Base-by-base conservation (phyloP, 2,113 vertebrate genomes). In the Oreochromis spilurus region DNA sequence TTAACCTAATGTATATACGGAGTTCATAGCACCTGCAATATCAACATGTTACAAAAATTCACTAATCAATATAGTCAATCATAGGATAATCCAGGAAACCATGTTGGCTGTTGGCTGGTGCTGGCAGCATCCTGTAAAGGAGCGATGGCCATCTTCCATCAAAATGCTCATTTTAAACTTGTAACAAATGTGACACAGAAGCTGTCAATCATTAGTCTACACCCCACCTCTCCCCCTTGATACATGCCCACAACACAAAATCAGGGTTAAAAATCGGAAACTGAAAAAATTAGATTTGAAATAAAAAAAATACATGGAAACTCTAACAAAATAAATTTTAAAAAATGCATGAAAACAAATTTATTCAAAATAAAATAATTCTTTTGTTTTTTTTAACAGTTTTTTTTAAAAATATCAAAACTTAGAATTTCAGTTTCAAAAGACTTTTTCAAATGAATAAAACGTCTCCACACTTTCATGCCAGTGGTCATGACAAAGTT, bases 241-340 rank as follows among this genome's bases (percentile, higher is more conserved):
- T 62, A 62, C 58, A 62, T 36, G 4, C 17, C 60, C 17, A 65
- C 31, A 65, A n/a, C 31, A 65, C 34, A 65, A 65, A 38, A 65
- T 13, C 60, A 2, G 6, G 34, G 19, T 38, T 36, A 65, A n/a
- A 65, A 65, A n/a, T 65, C 4, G 1, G 34, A 65, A 65, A 38
- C 38, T 38, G 60, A 65, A 38, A 19, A 65, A 65, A 65, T 65
- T 34, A n/a, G 60, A 65, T 65, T 34, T 65, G 38, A 65, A 65
- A 65, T 4, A 38, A 65, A 65, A 65, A 65, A 65, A 38, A 65
- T 7, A 38, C 38, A 65, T 1, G 6, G 7, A 38, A 38, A 38
- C 10, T 65, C 31, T 65, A 65, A 36, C 31, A 38, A 38, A 12
- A 12, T 4, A 2, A 36, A 36, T 12, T 0, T 0, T 2, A 2